Base-by-base conservation (phyloP, 1,140 invertebrate genomes). In the Listronotus bonariensis region DNA sequence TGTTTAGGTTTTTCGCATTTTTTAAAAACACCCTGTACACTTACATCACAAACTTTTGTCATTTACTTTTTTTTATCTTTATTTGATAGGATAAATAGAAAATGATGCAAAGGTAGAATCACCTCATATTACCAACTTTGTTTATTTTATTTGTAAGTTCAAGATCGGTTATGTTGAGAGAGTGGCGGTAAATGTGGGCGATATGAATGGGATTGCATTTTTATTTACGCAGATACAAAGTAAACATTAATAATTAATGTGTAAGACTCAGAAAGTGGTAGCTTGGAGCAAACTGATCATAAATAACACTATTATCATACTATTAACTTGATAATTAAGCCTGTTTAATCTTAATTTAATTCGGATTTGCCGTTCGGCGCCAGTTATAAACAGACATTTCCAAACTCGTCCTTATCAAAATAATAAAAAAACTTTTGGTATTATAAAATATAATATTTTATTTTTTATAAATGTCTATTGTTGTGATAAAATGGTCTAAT, bases 331-430 rank as follows among this genome's bases (percentile, higher is more conserved):
- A 68, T 68, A 68, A 70, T 70, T 68, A 68, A 61, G 69, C 60
- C 69, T 66, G 69, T 46, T 68, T 70, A 64, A 68, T 70, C 69
- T 68, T 68, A 70, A 68, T 63, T 65, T 66, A 68, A 70, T 71
- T 68, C 63, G 62, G 59, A 66, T 71, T 68, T 56, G 69, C 59
- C 36, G 31, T 34, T 57, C 63, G 69, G 69, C 69, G 69, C 67
- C 69, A 68, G 57, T 45, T 57, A 53, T 62, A 67, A 41, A 52
- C 41, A 36, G 14, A 38, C 42, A 32, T 15, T 14, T 45, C 31
- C 20, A 14, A 59, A 59, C 56, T 59, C 14, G 41, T 59, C 56
- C 46, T 10, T 14, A 26, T 5, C 20, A 3, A 26, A 26, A 26
- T 1, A 26, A 26, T 26, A 3, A 5, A 26, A 26, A 3, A 3